Evolutionary conservation across 2,888 invertebrate genomes (phyloP).

Genomic region (Lordiphosa fenestrarum): DNA sequence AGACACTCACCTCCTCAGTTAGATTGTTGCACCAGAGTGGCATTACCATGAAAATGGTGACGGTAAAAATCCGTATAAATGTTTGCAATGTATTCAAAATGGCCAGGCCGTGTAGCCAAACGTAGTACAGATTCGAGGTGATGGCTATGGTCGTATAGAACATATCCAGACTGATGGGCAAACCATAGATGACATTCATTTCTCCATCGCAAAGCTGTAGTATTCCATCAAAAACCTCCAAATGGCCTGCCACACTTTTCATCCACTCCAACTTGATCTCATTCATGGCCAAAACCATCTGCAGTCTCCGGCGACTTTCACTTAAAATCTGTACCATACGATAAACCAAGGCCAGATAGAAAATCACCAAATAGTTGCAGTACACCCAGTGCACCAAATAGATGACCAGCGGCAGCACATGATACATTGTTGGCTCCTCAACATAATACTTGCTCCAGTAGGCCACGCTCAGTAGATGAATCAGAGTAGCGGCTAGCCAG

Average conservation of each 20-base stretch:
- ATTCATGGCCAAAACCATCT: background rate
- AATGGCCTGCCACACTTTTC: background rate
- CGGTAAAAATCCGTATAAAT: conserved; percentile 3
- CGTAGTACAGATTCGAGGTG: conserved; percentile 2
- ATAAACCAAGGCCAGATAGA: conserved; percentile 6
- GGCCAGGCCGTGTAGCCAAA: conserved; percentile 1
- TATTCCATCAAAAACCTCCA: conserved; percentile 1
- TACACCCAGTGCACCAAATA: conserved; percentile 7
- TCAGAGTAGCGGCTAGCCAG: conserved; percentile 3
- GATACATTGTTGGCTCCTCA: background rate
- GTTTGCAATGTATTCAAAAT: conserved; percentile 2
- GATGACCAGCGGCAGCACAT: background rate
- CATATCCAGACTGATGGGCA: conserved; percentile 6
- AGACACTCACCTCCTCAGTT: background rate
- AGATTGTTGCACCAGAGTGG: conserved; percentile 10
- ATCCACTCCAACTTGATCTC: background rate
- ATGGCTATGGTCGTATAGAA: conserved; percentile 4
- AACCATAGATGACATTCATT: conserved; percentile 8
- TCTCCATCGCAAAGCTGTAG: background rate
- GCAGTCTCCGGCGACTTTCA: background rate
- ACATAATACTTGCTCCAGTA: background rate
- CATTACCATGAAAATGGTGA: conserved; percentile 6
- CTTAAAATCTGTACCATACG: conserved; percentile 1
- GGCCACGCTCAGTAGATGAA: conserved; percentile 3
- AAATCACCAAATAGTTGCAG: conserved; percentile 7